Base-by-base conservation (phyloP, 2,888 invertebrate genomes). In the Drosophila putrida region DNA sequence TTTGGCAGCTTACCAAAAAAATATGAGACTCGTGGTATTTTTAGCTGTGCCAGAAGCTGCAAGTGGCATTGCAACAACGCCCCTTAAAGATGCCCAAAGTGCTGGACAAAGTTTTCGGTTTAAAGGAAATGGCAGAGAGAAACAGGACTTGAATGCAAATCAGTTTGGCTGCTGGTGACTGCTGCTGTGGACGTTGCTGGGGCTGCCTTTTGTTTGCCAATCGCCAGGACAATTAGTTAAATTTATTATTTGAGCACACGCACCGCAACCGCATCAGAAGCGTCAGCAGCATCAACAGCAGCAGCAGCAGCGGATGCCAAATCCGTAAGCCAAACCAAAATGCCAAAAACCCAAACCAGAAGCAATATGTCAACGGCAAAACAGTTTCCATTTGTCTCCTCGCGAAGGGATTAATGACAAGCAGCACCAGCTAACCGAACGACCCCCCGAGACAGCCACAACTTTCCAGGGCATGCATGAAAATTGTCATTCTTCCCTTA, bases 181-280 rank as follows among this genome's bases (percentile, higher is more conserved):
- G 55, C 49, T 28, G 47, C 39, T 50, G 59, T 25, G 60, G 47
- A 46, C 46, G 55, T 27, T 25, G 44, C 36, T 54, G 60, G 27
- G 46, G 46, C 44, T 57, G 72, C 36, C 59, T 62, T 62, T 60
- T 75, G 83, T 62, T 75, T 65, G 80, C 76, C 87, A 87, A 85
- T 82, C 79, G 81, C 65, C 78, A 71, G 58, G 66, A 64, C 86
- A 89, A 88, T 89, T 88, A 89, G 86, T 83, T 89, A 78, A 85
- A 89, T 89, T 88, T 88, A 88, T 88, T 89, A 85, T 88, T 89
- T 83, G 80, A 69, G 55, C 70, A 76, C 70, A 63, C 70, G 79
- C 71, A 74, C 53, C 85, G 53, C 82, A 84, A 82, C 79, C 82
- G 53, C 77, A 84, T 60, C 67, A 70, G 57, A 53, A 64, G 49